Conservation (phyloP, 2,113 vertebrate species). For the Machaerirhynchus nigripectus region DNA sequence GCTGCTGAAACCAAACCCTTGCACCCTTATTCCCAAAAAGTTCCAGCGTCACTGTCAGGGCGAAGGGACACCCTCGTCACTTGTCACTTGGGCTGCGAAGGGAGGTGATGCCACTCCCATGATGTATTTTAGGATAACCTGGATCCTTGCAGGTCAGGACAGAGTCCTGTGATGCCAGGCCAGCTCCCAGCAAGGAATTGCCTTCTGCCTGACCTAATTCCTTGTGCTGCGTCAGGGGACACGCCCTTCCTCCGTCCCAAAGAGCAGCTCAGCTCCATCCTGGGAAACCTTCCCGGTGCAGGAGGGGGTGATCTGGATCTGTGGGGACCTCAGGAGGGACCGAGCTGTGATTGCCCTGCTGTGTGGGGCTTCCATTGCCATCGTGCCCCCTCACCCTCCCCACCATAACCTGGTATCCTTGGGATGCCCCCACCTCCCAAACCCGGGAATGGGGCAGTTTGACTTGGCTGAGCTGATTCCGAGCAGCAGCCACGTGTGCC, state of each 20-base stretch:
- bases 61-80: not conserved
- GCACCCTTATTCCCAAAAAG: not conserved
- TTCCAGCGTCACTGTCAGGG: not conserved
- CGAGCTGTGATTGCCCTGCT: rapidly evolving
- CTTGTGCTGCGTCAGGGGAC: not conserved
- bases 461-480: rapidly evolving
- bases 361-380: rapidly evolving
- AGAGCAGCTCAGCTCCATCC: not conserved
- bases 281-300: not conserved
- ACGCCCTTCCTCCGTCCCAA: not conserved
- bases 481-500: not conserved
- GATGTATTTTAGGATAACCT: not conserved
- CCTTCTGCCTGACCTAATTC: conserved; percentile 10
- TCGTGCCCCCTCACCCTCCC: rapidly evolving
- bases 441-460: rapidly evolving
- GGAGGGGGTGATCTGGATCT: not conserved
- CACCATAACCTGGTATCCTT: rapidly evolving
- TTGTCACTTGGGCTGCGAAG: not conserved
- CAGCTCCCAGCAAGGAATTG: not conserved
- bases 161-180: not conserved
- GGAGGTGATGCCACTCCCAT: not conserved
- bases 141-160: not conserved
- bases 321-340: rapidly evolving
- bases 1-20: not conserved
- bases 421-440: not conserved